Percentiles rank a stretch among this genome's conserved stretches.
Conservation (phyloP, 2,113 vertebrate genomes). For the Ranitomeya variabilis region DNA sequence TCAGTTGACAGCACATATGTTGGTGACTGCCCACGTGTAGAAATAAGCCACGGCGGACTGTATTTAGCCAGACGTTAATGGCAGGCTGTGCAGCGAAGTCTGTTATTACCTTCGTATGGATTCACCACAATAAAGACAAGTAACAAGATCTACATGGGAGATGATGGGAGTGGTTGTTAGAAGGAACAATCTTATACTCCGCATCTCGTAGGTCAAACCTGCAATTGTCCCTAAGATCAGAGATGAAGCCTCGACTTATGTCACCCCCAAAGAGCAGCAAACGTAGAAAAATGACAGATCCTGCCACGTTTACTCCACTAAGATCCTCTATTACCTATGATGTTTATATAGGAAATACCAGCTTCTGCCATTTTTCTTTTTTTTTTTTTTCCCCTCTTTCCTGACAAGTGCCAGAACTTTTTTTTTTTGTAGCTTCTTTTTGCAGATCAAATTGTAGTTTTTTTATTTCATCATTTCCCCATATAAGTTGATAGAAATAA, state of each 20-base stretch:
- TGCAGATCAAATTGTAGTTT: too few species aligned
- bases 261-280: too few species aligned
- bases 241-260: neutral
- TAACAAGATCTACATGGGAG: neutral
- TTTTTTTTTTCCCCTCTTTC: too few species aligned
- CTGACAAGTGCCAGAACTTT: too few species aligned
- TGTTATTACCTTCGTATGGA: neutral
- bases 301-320: too few species aligned
- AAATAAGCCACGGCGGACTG: neutral
- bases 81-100: neutral
- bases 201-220: neutral
- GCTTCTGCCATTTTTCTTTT: too few species aligned
- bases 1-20: neutral
- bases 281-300: too few species aligned
- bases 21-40: neutral
- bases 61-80: neutral
- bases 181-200: neutral
- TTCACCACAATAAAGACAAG: conserved; percentile 7
- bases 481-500: too few species aligned
- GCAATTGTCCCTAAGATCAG: neutral
- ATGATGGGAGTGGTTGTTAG: neutral
- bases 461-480: too few species aligned
- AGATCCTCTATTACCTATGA: too few species aligned
- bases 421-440: too few species aligned
- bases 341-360: too few species aligned